Percentiles rank a stretch among this genome's conserved stretches.
Conservation (phyloP, 2,888 invertebrate genomes). For the Platerodrilus igneus region DNA sequence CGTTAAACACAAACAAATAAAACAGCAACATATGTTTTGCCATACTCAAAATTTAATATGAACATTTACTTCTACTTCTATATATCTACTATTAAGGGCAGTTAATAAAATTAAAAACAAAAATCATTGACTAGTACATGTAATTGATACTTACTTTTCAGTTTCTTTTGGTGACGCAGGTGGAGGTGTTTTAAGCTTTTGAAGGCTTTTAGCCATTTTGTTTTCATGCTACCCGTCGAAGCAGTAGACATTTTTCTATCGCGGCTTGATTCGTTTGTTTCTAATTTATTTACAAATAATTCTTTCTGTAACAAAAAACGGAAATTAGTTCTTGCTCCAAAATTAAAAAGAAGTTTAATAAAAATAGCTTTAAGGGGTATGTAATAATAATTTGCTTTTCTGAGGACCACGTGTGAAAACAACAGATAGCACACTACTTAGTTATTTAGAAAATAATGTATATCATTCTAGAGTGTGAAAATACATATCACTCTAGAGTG, state of each 20-base stretch:
- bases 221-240: slow-evolving; percentile 87
- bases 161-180: slow-evolving; percentile 43
- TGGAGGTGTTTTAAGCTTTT: slow-evolving; percentile 76
- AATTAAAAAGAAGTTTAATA: no score
- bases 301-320: slow-evolving; percentile 69
- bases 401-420: no score
- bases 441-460: no score
- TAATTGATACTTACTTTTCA: slow-evolving; percentile 59
- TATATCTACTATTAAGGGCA: slow-evolving; percentile 6
- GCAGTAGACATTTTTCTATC: slow-evolving; percentile 83
- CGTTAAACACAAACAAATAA: slow-evolving; percentile 12
- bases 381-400: no score
- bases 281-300: slow-evolving; percentile 73
- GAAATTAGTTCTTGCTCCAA: no score
- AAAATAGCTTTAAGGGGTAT: no score
- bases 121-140: slow-evolving; percentile 4
- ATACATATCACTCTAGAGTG: no score
- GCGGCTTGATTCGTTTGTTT: slow-evolving; percentile 59
- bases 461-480: no score
- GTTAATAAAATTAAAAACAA: slow-evolving; percentile 8
- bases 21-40: slow-evolving; percentile 9
- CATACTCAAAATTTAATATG: background rate
- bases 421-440: no score
- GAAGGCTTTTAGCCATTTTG: slow-evolving; percentile 96
- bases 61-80: slow-evolving; percentile 1